These are phyloP conservation scores for Perca fluviatilis DNA, from an alignment of 2,113 vertebrate species.

Conservation along the genomic window DNA sequence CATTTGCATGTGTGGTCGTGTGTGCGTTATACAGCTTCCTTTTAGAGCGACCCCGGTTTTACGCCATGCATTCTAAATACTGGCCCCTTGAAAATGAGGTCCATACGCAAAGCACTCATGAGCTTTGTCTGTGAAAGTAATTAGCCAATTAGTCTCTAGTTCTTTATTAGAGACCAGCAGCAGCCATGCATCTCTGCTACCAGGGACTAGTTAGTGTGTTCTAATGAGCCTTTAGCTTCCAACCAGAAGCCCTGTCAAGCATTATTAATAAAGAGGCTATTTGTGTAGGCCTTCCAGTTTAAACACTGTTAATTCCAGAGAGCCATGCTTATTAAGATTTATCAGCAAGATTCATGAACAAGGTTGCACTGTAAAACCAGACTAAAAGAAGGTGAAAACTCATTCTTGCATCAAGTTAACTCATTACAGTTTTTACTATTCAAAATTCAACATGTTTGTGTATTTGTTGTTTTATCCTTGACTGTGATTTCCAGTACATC, in stretches of 20 bases:
- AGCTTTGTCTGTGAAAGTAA: constrained; percentile 76
- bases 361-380: constrained; percentile 16
- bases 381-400: constrained; percentile 4
- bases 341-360: constrained; percentile 46
- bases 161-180: constrained; percentile 77
- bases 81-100: constrained; percentile 66
- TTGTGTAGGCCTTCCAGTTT: constrained; percentile 69
- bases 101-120: constrained; percentile 57
- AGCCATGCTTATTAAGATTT: constrained; percentile 63
- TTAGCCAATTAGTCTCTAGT: constrained; percentile 77
- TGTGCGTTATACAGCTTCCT: constrained; percentile 62
- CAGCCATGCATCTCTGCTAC: constrained; percentile 73
- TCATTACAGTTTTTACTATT: background rate
- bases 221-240: constrained; percentile 80
- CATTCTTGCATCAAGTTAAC: background rate
- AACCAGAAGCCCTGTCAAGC: constrained; percentile 77
- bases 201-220: constrained; percentile 79
- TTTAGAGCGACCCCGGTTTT: constrained; percentile 65
- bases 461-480: constrained; percentile 5
- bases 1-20: constrained; percentile 9
- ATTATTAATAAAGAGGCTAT: constrained; percentile 82
- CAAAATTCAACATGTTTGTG: background rate
- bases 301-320: constrained; percentile 64
- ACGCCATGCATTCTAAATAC: constrained; percentile 55
- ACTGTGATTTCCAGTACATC: constrained; percentile 8